Conservation (phyloP, 2,113 vertebrate species). For the Chionomys nivalis region DNA sequence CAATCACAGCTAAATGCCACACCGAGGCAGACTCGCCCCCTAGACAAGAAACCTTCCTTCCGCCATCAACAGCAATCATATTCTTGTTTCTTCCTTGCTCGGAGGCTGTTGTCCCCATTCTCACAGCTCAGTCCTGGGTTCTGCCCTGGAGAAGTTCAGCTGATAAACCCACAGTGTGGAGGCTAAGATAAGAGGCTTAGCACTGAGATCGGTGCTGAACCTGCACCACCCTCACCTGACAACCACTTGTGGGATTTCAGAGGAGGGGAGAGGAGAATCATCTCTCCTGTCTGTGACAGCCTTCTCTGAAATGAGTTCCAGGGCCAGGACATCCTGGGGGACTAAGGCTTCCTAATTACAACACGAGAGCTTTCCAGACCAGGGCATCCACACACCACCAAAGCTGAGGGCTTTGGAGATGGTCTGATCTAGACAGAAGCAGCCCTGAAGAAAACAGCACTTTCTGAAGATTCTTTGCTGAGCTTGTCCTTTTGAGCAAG, state of each 20-base stretch:
- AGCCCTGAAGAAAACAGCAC: background rate
- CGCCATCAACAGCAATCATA: background rate
- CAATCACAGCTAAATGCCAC: background rate
- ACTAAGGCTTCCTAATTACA: background rate
- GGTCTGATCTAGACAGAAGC: background rate
- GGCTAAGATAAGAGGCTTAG: conserved; percentile 61
- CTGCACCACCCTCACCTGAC: background rate
- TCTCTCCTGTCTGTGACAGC: background rate
- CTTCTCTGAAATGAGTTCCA: conserved; percentile 30
- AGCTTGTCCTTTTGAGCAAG: background rate
- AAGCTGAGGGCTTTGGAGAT: background rate
- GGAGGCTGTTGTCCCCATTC: background rate
- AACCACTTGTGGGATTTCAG: conserved; percentile 37
- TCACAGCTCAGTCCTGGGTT: conserved; percentile 5
- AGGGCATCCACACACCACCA: background rate
- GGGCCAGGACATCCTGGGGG: background rate
- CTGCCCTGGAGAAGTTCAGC: conserved; percentile 41
- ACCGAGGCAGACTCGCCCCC: background rate
- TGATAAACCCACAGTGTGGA: background rate
- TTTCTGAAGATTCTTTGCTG: background rate
- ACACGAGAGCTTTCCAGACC: background rate
- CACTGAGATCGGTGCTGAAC: background rate
- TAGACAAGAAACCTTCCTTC: background rate
- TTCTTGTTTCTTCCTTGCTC: background rate
- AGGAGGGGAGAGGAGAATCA: background rate